Evolutionary conservation across 2,113 vertebrate genomes (phyloP), one percentile per base, ranked within the genome.

Genomic region (Eurypyga helias): DNA sequence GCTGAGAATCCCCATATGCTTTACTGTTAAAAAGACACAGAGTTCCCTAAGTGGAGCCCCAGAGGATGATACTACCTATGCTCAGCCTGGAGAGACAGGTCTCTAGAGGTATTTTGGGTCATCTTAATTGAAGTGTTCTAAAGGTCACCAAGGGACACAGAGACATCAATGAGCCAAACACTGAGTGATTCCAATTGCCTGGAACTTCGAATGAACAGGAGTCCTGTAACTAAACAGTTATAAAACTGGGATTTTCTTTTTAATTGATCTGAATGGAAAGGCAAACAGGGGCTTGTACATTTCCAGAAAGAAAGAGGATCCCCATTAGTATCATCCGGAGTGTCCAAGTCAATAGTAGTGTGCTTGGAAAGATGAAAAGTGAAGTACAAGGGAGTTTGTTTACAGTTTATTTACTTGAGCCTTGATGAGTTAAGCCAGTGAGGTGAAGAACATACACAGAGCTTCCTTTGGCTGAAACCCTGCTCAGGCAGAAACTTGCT

Each of bases 401-500:
- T 79, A 67, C 77, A 91, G 52, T 28, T 11, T 69, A 61, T 46
- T 38, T 66, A 52, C 41, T 62, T 26, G 19, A 75, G 70, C 51
- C 70, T 90, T 24, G 45, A 24, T 0, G 0, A 69, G 65, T 23
- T 69, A 57, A 85, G 95, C 48, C 24, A 87, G 55, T 1, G 14
- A 89, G 81, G 72, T 14, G 26, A 93, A 87, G 49, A 96, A 36
- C 64, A 70, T 9, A 18, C 61, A 71, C 16, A 65, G 43, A 85
- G 36, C 49, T 93, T 29, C 55, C 88, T 80, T 92, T 88, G 83
- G 72, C 71, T 95, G 79, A 90, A 88, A 92, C 34, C 73, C 75
- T 49, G 31, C 85, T 95, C 89, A 78, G 77, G 61, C 51, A 87
- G 69, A 91, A 90, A 79, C 48, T 64, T 85, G 69, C 89, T 95